A percentile compares a stretch with the other conserved stretches of the same genome.
Evolutionary conservation across 2,888 invertebrate genomes (phyloP).

Genomic region (Aporophyla nigra): DNA sequence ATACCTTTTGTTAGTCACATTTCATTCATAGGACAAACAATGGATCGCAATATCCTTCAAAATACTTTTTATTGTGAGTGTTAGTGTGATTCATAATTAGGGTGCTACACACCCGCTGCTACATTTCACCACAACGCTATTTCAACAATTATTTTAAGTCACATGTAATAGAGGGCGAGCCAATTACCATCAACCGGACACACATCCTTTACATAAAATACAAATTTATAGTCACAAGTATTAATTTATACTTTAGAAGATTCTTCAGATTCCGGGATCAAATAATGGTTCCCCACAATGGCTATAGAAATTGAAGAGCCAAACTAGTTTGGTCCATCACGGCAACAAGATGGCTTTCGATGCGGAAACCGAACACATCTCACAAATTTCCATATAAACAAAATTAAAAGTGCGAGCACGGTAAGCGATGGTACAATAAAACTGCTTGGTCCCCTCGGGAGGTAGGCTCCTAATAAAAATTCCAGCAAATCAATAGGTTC

Average conservation of each 20-base stretch:
- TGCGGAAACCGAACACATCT: not conserved
- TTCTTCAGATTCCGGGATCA: too few species aligned
- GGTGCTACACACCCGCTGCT: too few species aligned
- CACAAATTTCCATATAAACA: slow-evolving; percentile 66
- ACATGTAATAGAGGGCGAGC: not conserved
- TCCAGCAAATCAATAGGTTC: slow-evolving; percentile 91
- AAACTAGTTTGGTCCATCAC: not conserved
- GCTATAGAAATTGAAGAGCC: not conserved
- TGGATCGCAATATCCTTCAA: too few species aligned
- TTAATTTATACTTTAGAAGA: not conserved
- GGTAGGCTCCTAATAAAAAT: slow-evolving; percentile 90
- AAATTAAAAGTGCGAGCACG: slow-evolving; percentile 64
- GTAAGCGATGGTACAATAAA: slow-evolving; percentile 80
- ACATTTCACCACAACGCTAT: not conserved
- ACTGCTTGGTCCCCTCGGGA: slow-evolving; percentile 79
- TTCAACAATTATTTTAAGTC: not conserved
- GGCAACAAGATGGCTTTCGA: not conserved
- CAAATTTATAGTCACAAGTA: not conserved
- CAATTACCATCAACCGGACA: not conserved
- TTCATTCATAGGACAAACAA: too few species aligned
- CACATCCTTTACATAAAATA: not conserved
- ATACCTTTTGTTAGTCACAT: too few species aligned
- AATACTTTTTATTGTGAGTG: too few species aligned
- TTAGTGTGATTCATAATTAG: too few species aligned
- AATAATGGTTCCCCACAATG: not conserved